These are phyloP conservation scores for Drosophila pandora DNA, from an alignment of 1,140 invertebrate genomes.

Conservation along the genomic window DNA sequence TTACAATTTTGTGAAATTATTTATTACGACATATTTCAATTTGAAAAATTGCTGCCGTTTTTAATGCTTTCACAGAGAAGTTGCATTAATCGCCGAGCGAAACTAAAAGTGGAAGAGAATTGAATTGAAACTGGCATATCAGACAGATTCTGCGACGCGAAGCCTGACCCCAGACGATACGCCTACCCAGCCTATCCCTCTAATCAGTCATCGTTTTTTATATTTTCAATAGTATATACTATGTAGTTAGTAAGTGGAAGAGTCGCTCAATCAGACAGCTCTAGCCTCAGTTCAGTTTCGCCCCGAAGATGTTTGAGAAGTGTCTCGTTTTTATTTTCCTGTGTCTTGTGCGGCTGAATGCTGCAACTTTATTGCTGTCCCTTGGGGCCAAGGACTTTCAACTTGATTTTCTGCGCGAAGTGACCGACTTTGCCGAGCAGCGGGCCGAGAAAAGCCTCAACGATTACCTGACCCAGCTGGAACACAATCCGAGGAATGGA, in stretches of 20 bases:
- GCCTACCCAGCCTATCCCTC: conserved; percentile 12
- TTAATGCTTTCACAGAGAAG: neutral
- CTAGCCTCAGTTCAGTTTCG: conserved; percentile 2
- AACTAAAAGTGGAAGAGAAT: neutral
- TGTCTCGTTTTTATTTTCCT: conserved; percentile 14
- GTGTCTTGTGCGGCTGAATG: conserved; percentile 6
- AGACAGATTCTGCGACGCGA: conserved; percentile 34
- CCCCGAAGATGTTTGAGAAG: conserved; percentile 42
- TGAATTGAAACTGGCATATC: conserved; percentile 11
- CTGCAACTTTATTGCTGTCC: conserved; percentile 1
- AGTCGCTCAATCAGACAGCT: neutral
- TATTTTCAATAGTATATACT: conserved; percentile 6
- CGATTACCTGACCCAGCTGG: conserved; percentile 44
- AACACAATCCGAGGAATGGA: conserved; percentile 19
- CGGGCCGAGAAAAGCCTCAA: conserved; percentile 49
- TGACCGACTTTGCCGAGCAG: conserved; percentile 36
- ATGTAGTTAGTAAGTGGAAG: neutral
- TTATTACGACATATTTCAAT: neutral
- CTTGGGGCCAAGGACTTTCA: conserved; percentile 58
- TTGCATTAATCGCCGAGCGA: neutral
- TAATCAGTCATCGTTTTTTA: conserved; percentile 40
- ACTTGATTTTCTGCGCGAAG: conserved; percentile 48
- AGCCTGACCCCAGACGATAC: conserved; percentile 37
- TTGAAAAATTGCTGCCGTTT: neutral
- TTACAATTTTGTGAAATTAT: neutral